phyloP scores from a whole-genome alignment of 2,113 vertebrate genomes.

The Semnornis frantzii region DNA sequence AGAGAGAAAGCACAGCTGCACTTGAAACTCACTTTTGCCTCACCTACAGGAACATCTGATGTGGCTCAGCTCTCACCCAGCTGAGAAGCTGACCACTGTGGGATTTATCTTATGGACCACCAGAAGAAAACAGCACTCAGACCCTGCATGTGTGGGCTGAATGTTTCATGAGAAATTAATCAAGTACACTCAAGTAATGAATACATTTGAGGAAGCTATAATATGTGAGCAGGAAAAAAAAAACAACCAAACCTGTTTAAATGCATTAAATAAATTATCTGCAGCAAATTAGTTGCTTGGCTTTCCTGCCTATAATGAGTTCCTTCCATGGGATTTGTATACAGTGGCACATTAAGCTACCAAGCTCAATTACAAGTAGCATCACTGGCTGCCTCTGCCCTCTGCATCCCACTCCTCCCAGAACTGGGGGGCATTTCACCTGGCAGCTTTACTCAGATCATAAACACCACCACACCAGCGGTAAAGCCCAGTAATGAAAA shows the following conservation, averaged over 20 bases:
- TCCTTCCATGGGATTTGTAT: background rate
- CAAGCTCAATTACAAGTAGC: background rate
- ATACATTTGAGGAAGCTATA: background rate
- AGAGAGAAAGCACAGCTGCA: background rate
- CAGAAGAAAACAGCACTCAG: background rate
- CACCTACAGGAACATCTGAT: background rate
- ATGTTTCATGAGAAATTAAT: background rate
- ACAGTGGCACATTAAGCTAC: background rate
- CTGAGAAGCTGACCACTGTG: fast-evolving
- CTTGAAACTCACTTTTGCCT: background rate
- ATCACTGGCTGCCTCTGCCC: background rate
- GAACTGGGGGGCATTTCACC: background rate
- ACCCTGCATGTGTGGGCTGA: background rate
- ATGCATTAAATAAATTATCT: background rate
- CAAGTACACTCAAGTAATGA: background rate
- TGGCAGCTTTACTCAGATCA: background rate
- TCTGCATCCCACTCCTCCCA: background rate
- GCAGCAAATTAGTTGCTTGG: background rate
- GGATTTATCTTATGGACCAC: background rate
- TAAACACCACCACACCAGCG: background rate
- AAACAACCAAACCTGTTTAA: background rate
- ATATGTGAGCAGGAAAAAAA: background rate
- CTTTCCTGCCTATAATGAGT: background rate
- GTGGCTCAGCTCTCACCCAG: background rate
- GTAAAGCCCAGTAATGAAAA: background rate